phyloP scores from a whole-genome alignment of 1,140 invertebrate species.

The Anagrus nilaparvatae region DNA sequence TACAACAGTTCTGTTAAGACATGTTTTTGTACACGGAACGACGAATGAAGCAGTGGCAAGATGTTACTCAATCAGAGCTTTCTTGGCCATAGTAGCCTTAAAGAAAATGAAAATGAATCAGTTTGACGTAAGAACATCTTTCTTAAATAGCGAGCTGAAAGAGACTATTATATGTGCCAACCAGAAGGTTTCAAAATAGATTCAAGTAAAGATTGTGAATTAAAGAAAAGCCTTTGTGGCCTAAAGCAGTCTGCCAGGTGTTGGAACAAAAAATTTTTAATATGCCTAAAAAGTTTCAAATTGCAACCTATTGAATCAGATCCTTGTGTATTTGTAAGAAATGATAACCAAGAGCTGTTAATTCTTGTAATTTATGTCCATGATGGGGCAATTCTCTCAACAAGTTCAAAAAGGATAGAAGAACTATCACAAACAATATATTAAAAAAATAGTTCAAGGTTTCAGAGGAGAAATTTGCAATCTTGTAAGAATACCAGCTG shows the following conservation, averaged over 20 bases:
- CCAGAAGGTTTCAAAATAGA: constrained; percentile 22
- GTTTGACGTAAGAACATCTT: constrained; percentile 26
- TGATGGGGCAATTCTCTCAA: constrained; percentile 14
- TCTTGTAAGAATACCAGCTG: constrained; percentile 6
- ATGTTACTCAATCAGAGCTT: constrained; percentile 23
- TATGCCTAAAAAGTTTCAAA: constrained; percentile 8
- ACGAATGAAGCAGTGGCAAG: constrained; percentile 22
- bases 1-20: too few relatives aligned
- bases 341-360: too few relatives aligned
- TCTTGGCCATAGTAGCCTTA: constrained; percentile 22
- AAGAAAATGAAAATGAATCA: constrained; percentile 17
- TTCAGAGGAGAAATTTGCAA: constrained; percentile 23
- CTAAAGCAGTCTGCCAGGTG: constrained; percentile 34
- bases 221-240: constrained; percentile 33
- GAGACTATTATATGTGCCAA: constrained; percentile 19
- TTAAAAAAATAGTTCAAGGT: constrained; percentile 19
- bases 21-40: too few relatives aligned
- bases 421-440: constrained; percentile 17
- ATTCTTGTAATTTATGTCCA: too few relatives aligned
- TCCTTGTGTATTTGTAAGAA: constrained; percentile 16
- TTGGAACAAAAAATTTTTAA: constrained; percentile 26
- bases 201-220: constrained; percentile 25
- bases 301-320: constrained; percentile 15
- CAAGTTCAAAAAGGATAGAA: not conserved
- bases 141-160: constrained; percentile 9